Evolutionary conservation across 2,113 vertebrate species (phyloP), one percentile per base, ranked within the genome.

Genomic region (Aegithalos caudatus): DNA sequence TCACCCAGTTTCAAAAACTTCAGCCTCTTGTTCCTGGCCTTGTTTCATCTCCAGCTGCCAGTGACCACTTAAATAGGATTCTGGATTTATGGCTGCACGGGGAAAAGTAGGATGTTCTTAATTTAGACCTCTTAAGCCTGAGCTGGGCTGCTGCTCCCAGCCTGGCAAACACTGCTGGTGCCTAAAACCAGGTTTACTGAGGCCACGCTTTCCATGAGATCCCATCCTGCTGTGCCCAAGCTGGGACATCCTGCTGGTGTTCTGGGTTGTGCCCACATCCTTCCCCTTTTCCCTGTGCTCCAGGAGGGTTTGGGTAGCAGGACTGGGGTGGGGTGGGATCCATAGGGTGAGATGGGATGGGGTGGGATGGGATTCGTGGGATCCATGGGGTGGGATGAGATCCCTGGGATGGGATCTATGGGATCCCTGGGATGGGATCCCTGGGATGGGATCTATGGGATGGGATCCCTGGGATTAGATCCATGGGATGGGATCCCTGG

Each of bases 31-130:
- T 81, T 71, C 25, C 53, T 37, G 33, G 51, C 90, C 81, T 81
- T 58, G 33, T 91, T 94, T 91, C 57, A 48, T 64, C 48, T 62
- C 10, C 61, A 56, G 86, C 65, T 96, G 70, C 81, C 74, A 81
- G 9, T 44, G 89, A 29, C 84, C 77, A 79, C 65, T 86, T 91
- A 81, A 88, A 90, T 89, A 84, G 88, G 76, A 94, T 94, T 83
- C 86, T 91, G 88, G 83, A 70, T 89, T 95, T 95, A 71, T 66
- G 81, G 77, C 83, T 88, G 89, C 72, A 38, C 1, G 12, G 15
- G 69, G 56, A 66, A 27, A 86, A 86, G 58, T 60, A 86, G 86
- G 86, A 16, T 92, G 51, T 94, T 51, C 93, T 81, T 94, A 90
- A 86, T 94, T 91, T 92, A 94, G 96, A 77, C 17, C 13, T 67